Conservation (phyloP, 2,888 invertebrate species). For the Drosophila prostipennis region DNA sequence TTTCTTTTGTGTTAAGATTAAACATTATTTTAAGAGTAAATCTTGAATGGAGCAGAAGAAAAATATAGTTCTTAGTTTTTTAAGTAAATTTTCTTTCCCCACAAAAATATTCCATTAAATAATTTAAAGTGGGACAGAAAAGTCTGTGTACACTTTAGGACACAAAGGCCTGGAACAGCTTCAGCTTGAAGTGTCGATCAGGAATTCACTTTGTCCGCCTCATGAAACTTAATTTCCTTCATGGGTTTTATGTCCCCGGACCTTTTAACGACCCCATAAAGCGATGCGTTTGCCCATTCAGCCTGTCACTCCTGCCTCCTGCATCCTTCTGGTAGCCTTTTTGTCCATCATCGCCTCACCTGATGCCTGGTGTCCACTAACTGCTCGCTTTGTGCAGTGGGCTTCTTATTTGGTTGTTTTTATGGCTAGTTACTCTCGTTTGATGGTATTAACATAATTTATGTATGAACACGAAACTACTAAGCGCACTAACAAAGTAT, state of each 20-base stretch:
- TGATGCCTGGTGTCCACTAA: constrained; percentile 29
- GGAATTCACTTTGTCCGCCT: constrained; percentile 39
- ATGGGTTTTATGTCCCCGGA: constrained; percentile 65
- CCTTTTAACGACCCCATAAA: constrained; percentile 74
- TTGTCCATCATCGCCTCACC: constrained; percentile 19
- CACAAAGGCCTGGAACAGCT: neutral
- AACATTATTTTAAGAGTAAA: too few relatives aligned
- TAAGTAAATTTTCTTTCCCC: too few relatives aligned
- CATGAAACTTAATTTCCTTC: constrained; percentile 65
- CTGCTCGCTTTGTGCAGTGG: constrained; percentile 20
- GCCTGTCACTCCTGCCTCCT: neutral
- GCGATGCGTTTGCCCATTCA: constrained; percentile 49
- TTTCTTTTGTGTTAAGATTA: too few relatives aligned
- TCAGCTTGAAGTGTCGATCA: constrained; percentile 35
- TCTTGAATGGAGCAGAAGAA: too few relatives aligned
- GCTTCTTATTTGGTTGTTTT: constrained; percentile 70
- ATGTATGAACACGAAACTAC: constrained; percentile 75
- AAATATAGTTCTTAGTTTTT: too few relatives aligned
- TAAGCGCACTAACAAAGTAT: constrained; percentile 59
- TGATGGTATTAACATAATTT: constrained; percentile 78
- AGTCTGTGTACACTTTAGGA: too few relatives aligned
- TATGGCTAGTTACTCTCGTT: constrained; percentile 72
- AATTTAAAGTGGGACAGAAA: neutral
- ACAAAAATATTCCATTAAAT: neutral
- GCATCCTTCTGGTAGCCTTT: neutral